phyloP scores from a whole-genome alignment of 1,140 invertebrate species.

The Heliconius melpomene region DNA sequence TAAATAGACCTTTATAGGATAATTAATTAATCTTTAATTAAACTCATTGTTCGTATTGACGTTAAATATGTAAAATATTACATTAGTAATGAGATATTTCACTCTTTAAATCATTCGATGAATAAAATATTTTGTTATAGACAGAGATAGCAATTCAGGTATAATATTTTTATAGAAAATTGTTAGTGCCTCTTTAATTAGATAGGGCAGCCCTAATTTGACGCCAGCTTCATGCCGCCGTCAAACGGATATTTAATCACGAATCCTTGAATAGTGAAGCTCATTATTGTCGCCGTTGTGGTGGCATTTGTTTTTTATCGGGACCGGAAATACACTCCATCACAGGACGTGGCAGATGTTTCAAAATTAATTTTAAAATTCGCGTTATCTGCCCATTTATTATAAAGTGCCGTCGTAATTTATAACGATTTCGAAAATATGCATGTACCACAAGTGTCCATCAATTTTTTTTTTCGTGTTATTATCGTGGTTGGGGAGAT shows the following conservation, averaged over 20 bases:
- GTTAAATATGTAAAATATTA: background rate
- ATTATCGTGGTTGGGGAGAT: background rate
- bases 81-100: background rate
- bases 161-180: background rate
- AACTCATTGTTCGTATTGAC: background rate
- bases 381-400: constrained; percentile 34
- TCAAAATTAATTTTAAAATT: constrained; percentile 34
- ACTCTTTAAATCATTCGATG: background rate
- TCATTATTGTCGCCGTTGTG: constrained; percentile 33
- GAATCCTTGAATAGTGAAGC: constrained; percentile 37
- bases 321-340: constrained; percentile 36
- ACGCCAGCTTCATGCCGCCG: constrained; percentile 24
- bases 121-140: background rate
- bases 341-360: constrained; percentile 36
- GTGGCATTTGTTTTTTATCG: constrained; percentile 38
- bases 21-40: too few species aligned
- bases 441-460: background rate
- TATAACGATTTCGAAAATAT: constrained; percentile 5
- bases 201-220: constrained; percentile 29
- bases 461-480: constrained; percentile 13
- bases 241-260: constrained; percentile 38
- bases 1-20: too few species aligned
- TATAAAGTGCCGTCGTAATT: constrained; percentile 24
- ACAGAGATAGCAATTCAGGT: background rate
- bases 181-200: constrained; percentile 17